Percentiles rank a stretch among this genome's conserved stretches.
phyloP scores from a whole-genome alignment of 2,113 vertebrate species.

The Festucalex cinctus region DNA sequence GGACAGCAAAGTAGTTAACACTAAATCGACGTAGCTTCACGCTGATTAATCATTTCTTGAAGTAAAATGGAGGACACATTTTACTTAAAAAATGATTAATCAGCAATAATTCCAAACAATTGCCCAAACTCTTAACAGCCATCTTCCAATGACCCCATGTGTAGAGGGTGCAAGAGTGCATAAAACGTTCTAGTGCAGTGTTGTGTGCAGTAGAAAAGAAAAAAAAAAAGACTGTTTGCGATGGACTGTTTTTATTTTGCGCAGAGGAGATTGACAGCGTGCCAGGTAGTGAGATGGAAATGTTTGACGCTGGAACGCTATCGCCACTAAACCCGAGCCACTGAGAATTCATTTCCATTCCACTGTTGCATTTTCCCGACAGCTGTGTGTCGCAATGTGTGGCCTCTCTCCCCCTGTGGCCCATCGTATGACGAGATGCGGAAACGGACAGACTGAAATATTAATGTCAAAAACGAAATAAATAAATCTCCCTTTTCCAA shows the following conservation, averaged over 20 bases:
- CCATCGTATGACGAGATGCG: slow-evolving; percentile 40
- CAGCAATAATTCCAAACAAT: too few species aligned
- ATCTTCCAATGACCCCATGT: too few species aligned
- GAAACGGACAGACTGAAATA: slow-evolving; percentile 58
- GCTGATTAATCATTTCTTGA: neutral
- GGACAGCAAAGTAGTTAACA: neutral
- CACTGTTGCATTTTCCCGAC: slow-evolving; percentile 37
- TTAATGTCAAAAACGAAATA: slow-evolving; percentile 56
- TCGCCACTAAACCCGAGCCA: slow-evolving; percentile 32
- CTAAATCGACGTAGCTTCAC: neutral
- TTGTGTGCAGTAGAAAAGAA: neutral
- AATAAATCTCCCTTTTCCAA: slow-evolving; percentile 40
- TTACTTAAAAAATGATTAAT: too few species aligned
- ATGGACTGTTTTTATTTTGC: slow-evolving; percentile 22
- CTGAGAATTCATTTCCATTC: slow-evolving; percentile 49
- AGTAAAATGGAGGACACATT: too few species aligned
- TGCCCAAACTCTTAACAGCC: too few species aligned
- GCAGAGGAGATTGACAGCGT: slow-evolving; percentile 27
- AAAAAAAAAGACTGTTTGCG: slow-evolving; percentile 18
- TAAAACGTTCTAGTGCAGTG: neutral
- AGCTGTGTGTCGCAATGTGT: slow-evolving; percentile 18
- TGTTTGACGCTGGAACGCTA: slow-evolving; percentile 22
- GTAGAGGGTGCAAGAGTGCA: neutral
- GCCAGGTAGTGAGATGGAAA: slow-evolving; percentile 22
- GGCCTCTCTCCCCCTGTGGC: slow-evolving; percentile 23